These are phyloP conservation scores for Smithornis capensis DNA, from an alignment of 2,113 vertebrate species.

Conservation along the genomic window DNA sequence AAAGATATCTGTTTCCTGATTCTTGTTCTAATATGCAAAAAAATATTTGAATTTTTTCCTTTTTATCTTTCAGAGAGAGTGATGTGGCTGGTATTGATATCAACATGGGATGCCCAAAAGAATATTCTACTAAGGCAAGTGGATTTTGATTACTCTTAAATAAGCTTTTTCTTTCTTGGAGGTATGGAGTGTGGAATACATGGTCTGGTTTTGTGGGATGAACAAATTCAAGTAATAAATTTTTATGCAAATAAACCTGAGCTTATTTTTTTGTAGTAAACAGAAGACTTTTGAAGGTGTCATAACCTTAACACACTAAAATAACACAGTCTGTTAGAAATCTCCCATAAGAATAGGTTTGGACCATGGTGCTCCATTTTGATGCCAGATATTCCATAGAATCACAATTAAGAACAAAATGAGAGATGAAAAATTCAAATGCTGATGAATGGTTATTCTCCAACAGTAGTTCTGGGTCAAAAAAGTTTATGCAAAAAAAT, in stretches of 20 bases:
- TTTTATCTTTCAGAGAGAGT: conserved; percentile 78
- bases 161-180: background rate
- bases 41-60: background rate
- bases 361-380: background rate
- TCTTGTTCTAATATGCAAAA: background rate
- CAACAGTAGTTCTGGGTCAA: background rate
- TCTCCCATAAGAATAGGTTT: background rate
- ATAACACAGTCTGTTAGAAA: background rate
- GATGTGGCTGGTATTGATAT: conserved; percentile 94
- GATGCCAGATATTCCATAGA: background rate
- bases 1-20: background rate
- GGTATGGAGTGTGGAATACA: fast-evolving
- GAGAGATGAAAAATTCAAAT: background rate
- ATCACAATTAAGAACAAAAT: background rate
- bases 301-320: background rate
- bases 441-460: background rate
- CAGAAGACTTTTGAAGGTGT: background rate
- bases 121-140: conserved; percentile 96
- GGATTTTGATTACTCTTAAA: background rate
- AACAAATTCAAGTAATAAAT: background rate
- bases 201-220: background rate
- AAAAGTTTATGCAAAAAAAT: background rate
- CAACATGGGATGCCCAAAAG: conserved; percentile 98
- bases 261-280: background rate
- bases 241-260: background rate